Base-by-base conservation (phyloP, 1,140 invertebrate species). In the Hetaerina americana region DNA sequence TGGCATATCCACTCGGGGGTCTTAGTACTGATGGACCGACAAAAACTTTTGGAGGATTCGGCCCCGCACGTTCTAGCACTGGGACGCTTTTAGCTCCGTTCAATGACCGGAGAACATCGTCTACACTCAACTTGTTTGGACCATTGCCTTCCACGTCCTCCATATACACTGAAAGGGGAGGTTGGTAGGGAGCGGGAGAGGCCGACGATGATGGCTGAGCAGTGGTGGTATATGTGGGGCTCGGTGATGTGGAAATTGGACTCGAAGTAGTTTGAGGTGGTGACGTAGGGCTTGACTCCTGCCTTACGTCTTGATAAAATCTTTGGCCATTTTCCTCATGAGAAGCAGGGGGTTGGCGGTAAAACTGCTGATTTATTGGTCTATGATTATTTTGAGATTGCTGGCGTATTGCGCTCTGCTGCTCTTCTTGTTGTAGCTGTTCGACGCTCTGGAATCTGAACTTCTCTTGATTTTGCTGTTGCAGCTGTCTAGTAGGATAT, bases 131-230 rank as follows among this genome's bases (percentile, higher is more conserved):
- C 74, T 81, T 81, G 25, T 81, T 78, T 73, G 83, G 83, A 5
- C 86, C 84, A 29, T 40, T 18, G 22, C 26, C 26, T 0, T 29
- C 29, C 3, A 18, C 2, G 18, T 28, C 67, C 25, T 26, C 27
- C 83, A 92, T 86, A 76, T 90, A 93, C 72, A 93, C 89, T 5
- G 91, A 89, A 28, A 93, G 77, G 0, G 92, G 91, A 0, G 92
- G 91, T 78, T 92, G 91, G 80, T 93, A 90, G 0, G 91, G 88
- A 68, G 80, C 80, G 0, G 80, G 78, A 27, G 78, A 77, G 0
- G 75, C 75, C 0, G 79, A 76, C 0, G 79, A 76, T 74, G 75
- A 74, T 68, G 79, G 72, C 67, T 77, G 70, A 5, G 72, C 24
- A 8, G 78, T 77, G 18, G 80, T 74, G 72, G 71, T 75, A 0